Conservation (phyloP, 2,888 invertebrate genomes). For the Ichneumon xanthorius region DNA sequence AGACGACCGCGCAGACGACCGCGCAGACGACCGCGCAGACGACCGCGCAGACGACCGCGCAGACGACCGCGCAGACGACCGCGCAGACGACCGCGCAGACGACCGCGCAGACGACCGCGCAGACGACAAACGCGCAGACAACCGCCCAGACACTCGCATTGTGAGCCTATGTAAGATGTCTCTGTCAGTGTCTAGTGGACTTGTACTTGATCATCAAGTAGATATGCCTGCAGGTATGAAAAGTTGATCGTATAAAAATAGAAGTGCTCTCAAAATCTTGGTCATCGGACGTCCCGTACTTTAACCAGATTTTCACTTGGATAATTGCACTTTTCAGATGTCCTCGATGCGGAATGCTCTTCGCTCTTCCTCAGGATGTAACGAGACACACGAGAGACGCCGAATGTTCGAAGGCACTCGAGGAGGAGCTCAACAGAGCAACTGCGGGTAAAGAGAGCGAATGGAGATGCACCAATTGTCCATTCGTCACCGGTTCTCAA, state of each 20-base stretch:
- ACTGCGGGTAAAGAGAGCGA: slow-evolving; percentile 69
- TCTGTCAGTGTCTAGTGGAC: too few species aligned
- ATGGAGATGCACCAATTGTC: slow-evolving; percentile 88
- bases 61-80: too few species aligned
- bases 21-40: too few species aligned
- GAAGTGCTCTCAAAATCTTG: background rate
- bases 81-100: too few species aligned
- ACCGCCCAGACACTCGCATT: too few species aligned
- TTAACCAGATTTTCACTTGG: background rate
- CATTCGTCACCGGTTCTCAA: slow-evolving; percentile 88
- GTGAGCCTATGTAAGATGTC: too few species aligned
- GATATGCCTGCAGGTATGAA: background rate
- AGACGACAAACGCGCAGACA: too few species aligned
- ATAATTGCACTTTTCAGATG: slow-evolving; percentile 86
- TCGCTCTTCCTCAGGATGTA: slow-evolving; percentile 91
- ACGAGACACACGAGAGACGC: slow-evolving; percentile 89
- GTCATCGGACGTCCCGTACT: too few species aligned
- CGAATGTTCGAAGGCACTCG: slow-evolving; percentile 83
- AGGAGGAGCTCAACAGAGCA: slow-evolving; percentile 41
- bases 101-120: too few species aligned
- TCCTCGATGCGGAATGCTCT: slow-evolving; percentile 89
- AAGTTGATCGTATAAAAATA: background rate
- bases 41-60: too few species aligned
- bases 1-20: too few species aligned
- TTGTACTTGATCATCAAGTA: too few species aligned